phyloP scores from a whole-genome alignment of 2,797 vertebrate genomes.

The Limnodromus scolopaceus region DNA sequence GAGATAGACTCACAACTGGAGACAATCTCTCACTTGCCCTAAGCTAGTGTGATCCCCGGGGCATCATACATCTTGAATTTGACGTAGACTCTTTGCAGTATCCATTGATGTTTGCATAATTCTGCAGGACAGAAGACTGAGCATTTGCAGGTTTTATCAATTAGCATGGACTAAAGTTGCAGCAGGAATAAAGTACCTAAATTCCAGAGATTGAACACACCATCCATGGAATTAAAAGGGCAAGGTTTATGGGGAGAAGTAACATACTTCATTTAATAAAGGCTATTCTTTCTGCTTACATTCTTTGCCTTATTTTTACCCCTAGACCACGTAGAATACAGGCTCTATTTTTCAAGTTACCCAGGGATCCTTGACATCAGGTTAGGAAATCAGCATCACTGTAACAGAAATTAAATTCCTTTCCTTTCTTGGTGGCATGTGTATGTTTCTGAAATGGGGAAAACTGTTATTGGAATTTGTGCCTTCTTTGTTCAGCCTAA shows the following conservation, averaged over 20 bases:
- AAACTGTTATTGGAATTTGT: not conserved
- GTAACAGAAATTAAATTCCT: not conserved
- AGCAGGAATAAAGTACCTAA: not conserved
- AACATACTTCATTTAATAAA: not conserved
- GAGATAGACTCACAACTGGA: not conserved
- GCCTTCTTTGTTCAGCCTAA: not conserved
- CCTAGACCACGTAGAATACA: not conserved
- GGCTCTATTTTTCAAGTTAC: not conserved
- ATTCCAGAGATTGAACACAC: not conserved
- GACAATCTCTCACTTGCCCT: not conserved
- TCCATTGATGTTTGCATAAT: not conserved
- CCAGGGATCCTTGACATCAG: not conserved
- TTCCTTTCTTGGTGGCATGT: not conserved
- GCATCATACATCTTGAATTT: not conserved
- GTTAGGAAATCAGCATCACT: not conserved
- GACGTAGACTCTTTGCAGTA: not conserved
- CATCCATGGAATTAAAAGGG: not conserved
- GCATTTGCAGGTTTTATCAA: not conserved
- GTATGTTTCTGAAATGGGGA: not conserved
- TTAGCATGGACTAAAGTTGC: not conserved
- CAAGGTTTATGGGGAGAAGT: not conserved
- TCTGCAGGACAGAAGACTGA: not conserved
- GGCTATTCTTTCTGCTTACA: not conserved
- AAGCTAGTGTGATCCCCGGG: not conserved
- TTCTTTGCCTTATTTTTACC: not conserved